These are phyloP conservation scores for Paracanthobrama guichenoti DNA, from an alignment of 2,113 vertebrate species.

Conservation along the genomic window DNA sequence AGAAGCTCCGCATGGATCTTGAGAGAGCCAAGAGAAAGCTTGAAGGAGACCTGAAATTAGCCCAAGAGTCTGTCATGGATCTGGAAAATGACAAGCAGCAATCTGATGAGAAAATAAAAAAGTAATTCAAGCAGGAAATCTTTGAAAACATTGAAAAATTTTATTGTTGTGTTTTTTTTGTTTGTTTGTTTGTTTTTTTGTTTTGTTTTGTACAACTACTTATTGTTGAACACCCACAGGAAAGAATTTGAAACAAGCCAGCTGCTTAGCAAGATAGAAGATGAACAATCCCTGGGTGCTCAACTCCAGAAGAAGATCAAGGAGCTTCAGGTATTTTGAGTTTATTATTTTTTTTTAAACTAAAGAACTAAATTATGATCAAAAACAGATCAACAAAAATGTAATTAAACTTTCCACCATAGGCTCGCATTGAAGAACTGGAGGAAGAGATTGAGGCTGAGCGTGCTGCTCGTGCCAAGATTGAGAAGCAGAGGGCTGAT, in stretches of 20 bases:
- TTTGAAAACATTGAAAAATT: not conserved
- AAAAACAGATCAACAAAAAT: not conserved
- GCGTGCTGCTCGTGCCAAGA: constrained; percentile 58
- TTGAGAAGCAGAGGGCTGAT: constrained; percentile 66
- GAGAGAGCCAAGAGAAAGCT: constrained; percentile 70
- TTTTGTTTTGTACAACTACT: too few species aligned
- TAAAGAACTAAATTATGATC: too few species aligned
- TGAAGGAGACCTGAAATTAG: constrained; percentile 69
- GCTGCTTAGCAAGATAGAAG: constrained; percentile 56
- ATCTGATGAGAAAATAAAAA: constrained; percentile 66
- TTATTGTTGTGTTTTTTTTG: not conserved
- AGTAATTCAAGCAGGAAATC: constrained; percentile 43
- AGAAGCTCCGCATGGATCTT: constrained; percentile 69
- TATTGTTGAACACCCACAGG: constrained; percentile 16
- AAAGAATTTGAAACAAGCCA: constrained; percentile 61
- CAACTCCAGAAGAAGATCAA: constrained; percentile 63
- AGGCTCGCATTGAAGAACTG: constrained; percentile 56
- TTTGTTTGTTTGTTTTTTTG: too few species aligned
- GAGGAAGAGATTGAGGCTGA: constrained; percentile 67
- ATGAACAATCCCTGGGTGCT: constrained; percentile 58
- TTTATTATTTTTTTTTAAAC: too few species aligned
- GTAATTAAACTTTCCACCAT: not conserved
- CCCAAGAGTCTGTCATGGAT: constrained; percentile 67
- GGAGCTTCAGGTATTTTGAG: constrained; percentile 57
- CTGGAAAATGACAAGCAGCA: constrained; percentile 66